Conservation (phyloP, 1,140 invertebrate species). For the Agrypnia vestita region DNA sequence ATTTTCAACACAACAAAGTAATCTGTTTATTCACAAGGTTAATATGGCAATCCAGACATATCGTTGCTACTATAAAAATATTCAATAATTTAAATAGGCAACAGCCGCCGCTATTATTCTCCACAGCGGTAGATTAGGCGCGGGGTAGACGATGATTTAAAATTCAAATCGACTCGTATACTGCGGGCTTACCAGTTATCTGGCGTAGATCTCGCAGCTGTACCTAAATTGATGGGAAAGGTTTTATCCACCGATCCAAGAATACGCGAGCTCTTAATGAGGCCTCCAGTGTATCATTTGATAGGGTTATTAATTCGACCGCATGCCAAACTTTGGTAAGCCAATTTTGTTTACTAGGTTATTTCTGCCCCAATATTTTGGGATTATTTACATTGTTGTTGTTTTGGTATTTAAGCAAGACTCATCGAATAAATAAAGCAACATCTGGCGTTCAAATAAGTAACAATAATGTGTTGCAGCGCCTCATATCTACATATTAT, state of each 20-base stretch:
- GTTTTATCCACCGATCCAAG: neutral
- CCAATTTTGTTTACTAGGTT: neutral
- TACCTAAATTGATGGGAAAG: slow-evolving; percentile 37
- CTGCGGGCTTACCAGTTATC: slow-evolving; percentile 37
- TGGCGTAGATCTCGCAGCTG: slow-evolving; percentile 24
- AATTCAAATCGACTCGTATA: slow-evolving; percentile 53
- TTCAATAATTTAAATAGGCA: slow-evolving; percentile 55
- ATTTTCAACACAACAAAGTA: neutral
- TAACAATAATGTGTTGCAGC: too few species aligned
- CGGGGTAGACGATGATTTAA: slow-evolving; percentile 55
- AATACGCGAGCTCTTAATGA: slow-evolving; percentile 26
- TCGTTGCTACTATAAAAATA: slow-evolving; percentile 29
- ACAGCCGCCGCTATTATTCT: slow-evolving; percentile 34
- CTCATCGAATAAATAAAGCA: too few species aligned
- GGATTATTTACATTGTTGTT: slow-evolving; percentile 5
- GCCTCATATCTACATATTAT: too few species aligned
- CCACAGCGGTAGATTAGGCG: slow-evolving; percentile 44
- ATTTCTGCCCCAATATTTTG: neutral
- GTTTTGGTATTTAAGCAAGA: neutral
- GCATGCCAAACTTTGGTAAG: slow-evolving; percentile 24
- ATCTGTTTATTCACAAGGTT: slow-evolving; percentile 37
- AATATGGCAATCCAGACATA: slow-evolving; percentile 21
- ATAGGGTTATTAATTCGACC: slow-evolving; percentile 29
- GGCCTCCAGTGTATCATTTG: slow-evolving; percentile 8
- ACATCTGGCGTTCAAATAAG: too few species aligned